Base-by-base conservation (phyloP, 2,888 invertebrate genomes). In the Caenorhabditis sulstoni region DNA sequence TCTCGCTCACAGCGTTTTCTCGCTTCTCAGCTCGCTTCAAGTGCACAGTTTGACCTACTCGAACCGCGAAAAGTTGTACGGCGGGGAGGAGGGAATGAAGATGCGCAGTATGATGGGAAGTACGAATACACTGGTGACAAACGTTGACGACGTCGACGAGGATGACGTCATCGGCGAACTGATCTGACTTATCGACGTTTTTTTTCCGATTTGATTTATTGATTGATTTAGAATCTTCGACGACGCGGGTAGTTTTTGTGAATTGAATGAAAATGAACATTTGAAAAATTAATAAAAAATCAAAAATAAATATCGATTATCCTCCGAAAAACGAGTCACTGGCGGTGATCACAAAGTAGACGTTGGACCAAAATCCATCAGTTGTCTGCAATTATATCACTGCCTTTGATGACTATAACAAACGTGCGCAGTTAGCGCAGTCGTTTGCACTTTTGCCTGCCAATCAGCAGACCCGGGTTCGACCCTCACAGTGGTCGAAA, bases 241-340 rank as follows among this genome's bases (percentile, higher is more conserved):
- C 22, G 47, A 58, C 41, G 35, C 77, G 77, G 77, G 77, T 77
- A 41, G 16, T n/a, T 45, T 16, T 45, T 16, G 18, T 16, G 18
- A 47, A 22, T 37, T 16, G n/a, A 59, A 59, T 58, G 37, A 37
- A 45, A 37, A 22, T 50, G 50, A 37, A 64, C 37, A 47, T 45
- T 47, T 7, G 47, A 39, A 12, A n/a, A 18, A 14, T n/a, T n/a
- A n/a, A n/a, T n/a, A n/a, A n/a, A n/a, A n/a, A n/a, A n/a, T n/a
- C n/a, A n/a, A n/a, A n/a, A n/a, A n/a, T n/a, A n/a, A n/a, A n/a
- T n/a, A n/a, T 7, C 22, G 0, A 20, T 67, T 23, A 67, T 66
- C 67, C 65, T 8, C 79, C 79, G 49, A 74, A 79, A 50, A 79
- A 79, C 16, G 74, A 74, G 49, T 79, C 79, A 14, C 53, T 65